A percentile compares a stretch with the other conserved stretches of the same genome.
Evolutionary conservation across 37 sponge, comb jelly and placozoan species (phyloP).

Genomic region (Beroe forskalii): DNA sequence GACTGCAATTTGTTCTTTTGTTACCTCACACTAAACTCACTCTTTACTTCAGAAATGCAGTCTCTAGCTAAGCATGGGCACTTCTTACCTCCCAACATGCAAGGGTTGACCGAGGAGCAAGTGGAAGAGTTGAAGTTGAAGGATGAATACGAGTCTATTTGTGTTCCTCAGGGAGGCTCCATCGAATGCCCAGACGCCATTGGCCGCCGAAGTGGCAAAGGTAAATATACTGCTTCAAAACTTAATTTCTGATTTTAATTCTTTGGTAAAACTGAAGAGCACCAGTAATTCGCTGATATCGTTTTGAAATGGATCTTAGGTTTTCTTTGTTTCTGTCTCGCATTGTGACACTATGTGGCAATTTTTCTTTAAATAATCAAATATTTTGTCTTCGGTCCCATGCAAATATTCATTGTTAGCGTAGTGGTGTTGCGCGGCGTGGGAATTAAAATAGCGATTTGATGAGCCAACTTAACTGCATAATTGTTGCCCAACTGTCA

Average conservation of each 20-base stretch:
- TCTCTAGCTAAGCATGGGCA: conserved; percentile 83
- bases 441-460: no score
- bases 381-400: background rate
- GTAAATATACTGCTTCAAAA: conserved; percentile 67
- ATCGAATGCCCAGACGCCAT: conserved; percentile 76
- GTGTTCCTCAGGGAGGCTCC: conserved; percentile 87
- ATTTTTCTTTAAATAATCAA: no score
- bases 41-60: conserved; percentile 79
- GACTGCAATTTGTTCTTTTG: no score
- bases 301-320: no score
- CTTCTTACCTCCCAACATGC: conserved; percentile 86
- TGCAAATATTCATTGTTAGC: conserved; percentile 38
- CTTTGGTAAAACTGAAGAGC: no score
- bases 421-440: conserved; percentile 9
- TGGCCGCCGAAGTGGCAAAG: conserved; percentile 90
- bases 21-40: no score
- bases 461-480: no score
- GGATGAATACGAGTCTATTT: conserved; percentile 84
- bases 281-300: no score
- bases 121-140: conserved; percentile 79
- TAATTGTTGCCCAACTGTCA: no score
- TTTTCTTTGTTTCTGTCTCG: no score
- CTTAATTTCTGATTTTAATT: no score
- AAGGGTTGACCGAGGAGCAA: conserved; percentile 96
- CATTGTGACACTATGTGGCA: no score